phyloP scores from a whole-genome alignment of 2,888 invertebrate species.

The Congeria kusceri region DNA sequence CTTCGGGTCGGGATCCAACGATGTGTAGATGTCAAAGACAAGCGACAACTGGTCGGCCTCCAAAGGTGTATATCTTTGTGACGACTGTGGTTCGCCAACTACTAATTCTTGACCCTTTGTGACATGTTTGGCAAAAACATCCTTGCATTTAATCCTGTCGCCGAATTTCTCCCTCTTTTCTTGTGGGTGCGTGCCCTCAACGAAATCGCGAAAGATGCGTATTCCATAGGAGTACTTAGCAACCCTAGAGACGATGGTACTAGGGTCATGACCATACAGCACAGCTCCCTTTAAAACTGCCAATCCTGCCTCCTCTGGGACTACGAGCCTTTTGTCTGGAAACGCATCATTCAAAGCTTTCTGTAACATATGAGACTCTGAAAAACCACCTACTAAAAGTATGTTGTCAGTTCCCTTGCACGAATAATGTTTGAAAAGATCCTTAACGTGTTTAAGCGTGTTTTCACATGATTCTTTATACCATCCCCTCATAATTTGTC shows the following conservation, averaged over 20 bases:
- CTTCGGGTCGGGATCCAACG: too few species aligned
- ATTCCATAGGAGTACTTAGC: too few species aligned
- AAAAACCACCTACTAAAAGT: slow-evolving; percentile 57
- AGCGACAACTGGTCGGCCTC: too few species aligned
- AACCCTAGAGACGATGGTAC: slow-evolving; percentile 34
- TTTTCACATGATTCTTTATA: slow-evolving; percentile 33
- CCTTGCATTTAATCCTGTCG: too few species aligned
- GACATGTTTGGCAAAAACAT: too few species aligned
- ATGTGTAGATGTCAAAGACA: too few species aligned
- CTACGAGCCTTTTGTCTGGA: slow-evolving; percentile 37
- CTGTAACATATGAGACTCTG: slow-evolving; percentile 48
- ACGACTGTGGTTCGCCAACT: too few species aligned
- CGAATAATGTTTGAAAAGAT: slow-evolving; percentile 11
- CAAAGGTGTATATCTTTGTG: too few species aligned
- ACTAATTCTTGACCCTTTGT: too few species aligned
- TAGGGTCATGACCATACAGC: slow-evolving; percentile 47
- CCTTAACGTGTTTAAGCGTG: slow-evolving; percentile 41
- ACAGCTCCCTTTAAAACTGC: slow-evolving; percentile 60
- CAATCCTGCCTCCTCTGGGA: slow-evolving; percentile 55
- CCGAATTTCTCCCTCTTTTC: too few species aligned
- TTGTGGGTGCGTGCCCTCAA: too few species aligned
- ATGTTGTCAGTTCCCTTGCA: slow-evolving; percentile 42
- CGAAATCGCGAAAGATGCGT: too few species aligned
- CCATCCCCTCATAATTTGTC: slow-evolving; percentile 21
- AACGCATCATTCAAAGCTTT: slow-evolving; percentile 35